Conservation (phyloP, 2,888 invertebrate genomes). For the Griposia aprilina region DNA sequence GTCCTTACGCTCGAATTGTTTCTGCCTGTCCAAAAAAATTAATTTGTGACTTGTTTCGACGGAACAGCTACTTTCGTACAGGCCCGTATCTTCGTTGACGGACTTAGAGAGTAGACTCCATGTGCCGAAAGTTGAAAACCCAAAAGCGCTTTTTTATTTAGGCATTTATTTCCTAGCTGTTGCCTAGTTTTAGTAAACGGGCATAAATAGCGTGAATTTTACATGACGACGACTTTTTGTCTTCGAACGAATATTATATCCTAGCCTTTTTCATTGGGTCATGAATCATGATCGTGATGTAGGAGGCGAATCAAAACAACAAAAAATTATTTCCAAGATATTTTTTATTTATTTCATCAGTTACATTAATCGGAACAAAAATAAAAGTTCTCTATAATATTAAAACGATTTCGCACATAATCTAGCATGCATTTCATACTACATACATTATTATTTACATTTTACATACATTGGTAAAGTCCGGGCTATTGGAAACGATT, state of each 20-base stretch:
- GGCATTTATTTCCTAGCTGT: neutral
- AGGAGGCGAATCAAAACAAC: neutral
- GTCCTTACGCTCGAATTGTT: no score
- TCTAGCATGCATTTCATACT: slow-evolving; percentile 64
- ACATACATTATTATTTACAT: slow-evolving; percentile 60
- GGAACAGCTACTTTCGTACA: no score
- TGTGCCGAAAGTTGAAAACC: neutral
- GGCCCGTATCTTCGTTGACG: no score
- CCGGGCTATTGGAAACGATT: slow-evolving; percentile 44
- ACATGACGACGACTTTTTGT: neutral
- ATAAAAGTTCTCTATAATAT: slow-evolving; percentile 72
- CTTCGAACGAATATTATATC: neutral
- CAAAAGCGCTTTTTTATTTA: neutral
- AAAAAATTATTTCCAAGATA: slow-evolving; percentile 27
- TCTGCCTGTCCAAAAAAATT: no score
- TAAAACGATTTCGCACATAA: slow-evolving; percentile 66
- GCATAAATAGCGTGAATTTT: neutral
- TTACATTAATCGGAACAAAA: slow-evolving; percentile 71
- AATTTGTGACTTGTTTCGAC: no score
- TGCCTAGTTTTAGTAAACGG: neutral
- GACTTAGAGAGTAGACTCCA: no score
- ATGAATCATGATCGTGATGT: no score
- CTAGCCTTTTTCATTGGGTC: neutral
- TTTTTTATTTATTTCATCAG: slow-evolving; percentile 64
- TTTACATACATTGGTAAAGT: slow-evolving; percentile 49